Evolutionary conservation across 2,113 vertebrate genomes (phyloP).

Genomic region (Paramormyrops kingsleyae): DNA sequence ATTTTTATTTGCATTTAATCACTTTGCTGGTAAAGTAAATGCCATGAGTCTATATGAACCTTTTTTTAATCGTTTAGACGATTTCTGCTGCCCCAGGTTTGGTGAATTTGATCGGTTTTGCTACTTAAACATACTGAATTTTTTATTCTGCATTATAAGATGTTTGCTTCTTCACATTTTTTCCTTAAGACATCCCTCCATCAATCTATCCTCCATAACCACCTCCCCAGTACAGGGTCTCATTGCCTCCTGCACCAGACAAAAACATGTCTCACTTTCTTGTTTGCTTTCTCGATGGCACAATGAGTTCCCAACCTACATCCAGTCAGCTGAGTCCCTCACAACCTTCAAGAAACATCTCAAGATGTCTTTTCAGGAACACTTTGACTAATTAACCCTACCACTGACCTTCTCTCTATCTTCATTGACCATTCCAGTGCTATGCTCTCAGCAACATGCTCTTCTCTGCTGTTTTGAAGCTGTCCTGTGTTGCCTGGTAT

Average conservation of each 20-base stretch:
- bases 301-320: neutral
- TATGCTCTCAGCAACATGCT: neutral
- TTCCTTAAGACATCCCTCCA: neutral
- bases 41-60: neutral
- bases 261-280: neutral
- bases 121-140: neutral
- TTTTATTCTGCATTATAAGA: neutral
- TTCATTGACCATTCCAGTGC: neutral
- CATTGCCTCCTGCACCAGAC: neutral
- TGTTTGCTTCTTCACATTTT: neutral
- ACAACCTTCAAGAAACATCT: neutral
- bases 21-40: neutral
- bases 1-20: conserved; percentile 12
- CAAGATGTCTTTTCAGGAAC: neutral
- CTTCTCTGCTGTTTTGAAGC: neutral
- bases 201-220: neutral
- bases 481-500: neutral
- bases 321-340: neutral
- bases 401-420: neutral
- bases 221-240: neutral
- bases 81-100: neutral
- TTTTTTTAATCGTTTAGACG: neutral
- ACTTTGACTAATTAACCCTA: neutral
- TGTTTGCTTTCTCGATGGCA: neutral
- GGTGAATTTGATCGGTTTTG: neutral